Conservation (phyloP, 1,140 invertebrate genomes). For the Arctopsyche grandis region DNA sequence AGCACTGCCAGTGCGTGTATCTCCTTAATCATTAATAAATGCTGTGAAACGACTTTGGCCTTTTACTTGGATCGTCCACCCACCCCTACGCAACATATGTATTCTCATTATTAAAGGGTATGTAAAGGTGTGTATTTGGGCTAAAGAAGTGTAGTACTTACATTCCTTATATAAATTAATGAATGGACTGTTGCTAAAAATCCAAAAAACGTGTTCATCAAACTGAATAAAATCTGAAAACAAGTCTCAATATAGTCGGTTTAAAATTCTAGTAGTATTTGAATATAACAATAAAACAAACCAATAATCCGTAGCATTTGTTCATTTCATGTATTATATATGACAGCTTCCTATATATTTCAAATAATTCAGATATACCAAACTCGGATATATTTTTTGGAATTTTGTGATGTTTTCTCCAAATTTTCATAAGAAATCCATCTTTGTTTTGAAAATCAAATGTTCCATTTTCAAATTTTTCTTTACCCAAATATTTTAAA, state of each 20-base stretch:
- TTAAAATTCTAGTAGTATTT: neutral
- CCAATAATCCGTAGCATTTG: constrained; percentile 1
- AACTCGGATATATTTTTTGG: neutral
- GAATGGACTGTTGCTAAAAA: constrained; percentile 7
- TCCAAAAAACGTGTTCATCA: constrained; percentile 12
- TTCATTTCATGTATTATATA: neutral
- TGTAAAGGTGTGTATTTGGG: no score
- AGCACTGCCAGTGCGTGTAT: no score
- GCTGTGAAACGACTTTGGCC: no score
- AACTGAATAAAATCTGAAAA: constrained; percentile 8
- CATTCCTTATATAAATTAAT: neutral
- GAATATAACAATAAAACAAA: neutral
- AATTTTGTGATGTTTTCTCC: neutral
- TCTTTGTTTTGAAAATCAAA: neutral
- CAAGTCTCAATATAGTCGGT: neutral
- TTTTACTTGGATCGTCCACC: no score
- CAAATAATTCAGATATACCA: neutral
- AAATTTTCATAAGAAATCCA: neutral
- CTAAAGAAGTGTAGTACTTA: no score
- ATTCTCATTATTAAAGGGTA: no score
- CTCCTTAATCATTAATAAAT: no score
- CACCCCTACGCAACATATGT: no score
- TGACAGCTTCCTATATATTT: neutral
- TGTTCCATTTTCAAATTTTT: neutral
- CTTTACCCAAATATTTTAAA: neutral